These are phyloP conservation scores for Lycocerus yunnanus DNA, from an alignment of 2,888 invertebrate species.

Conservation along the genomic window DNA sequence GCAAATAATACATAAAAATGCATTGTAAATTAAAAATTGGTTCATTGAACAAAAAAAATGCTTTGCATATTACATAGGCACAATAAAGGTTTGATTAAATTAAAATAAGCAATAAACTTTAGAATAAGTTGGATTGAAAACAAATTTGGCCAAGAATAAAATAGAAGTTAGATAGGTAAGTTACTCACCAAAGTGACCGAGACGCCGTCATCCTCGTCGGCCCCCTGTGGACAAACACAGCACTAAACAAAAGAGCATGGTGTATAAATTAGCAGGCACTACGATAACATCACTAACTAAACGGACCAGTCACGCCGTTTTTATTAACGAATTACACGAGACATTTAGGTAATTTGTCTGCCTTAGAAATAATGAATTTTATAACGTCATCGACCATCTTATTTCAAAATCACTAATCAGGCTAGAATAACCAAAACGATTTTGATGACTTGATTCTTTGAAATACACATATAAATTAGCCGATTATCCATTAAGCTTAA, in stretches of 20 bases:
- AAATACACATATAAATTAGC: constrained; percentile 20
- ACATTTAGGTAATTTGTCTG: constrained; percentile 52
- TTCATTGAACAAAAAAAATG: neutral
- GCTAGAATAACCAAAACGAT: constrained; percentile 32
- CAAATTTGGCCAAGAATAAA: constrained; percentile 27
- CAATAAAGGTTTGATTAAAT: neutral
- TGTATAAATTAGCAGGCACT: constrained; percentile 55
- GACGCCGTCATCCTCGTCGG: constrained; percentile 75
- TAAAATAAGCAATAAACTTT: neutral
- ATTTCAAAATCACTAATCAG: constrained; percentile 33
- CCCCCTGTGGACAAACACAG: constrained; percentile 64
- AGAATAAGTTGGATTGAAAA: neutral
- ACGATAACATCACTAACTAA: constrained; percentile 54
- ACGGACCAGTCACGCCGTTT: constrained; percentile 55
- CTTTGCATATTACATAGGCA: neutral
- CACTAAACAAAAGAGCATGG: constrained; percentile 54
- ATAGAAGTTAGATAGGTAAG: constrained; percentile 35
- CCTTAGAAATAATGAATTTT: constrained; percentile 44
- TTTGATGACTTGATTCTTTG: constrained; percentile 37
- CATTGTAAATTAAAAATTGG: neutral
- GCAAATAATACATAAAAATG: neutral
- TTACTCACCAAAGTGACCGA: constrained; percentile 73
- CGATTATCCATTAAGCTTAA: neutral
- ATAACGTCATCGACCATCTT: constrained; percentile 37
- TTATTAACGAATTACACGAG: constrained; percentile 53